Evolutionary conservation across 2,113 vertebrate genomes (phyloP), one percentile per base, ranked within the genome.

Genomic region (Brevimyrus niger): DNA sequence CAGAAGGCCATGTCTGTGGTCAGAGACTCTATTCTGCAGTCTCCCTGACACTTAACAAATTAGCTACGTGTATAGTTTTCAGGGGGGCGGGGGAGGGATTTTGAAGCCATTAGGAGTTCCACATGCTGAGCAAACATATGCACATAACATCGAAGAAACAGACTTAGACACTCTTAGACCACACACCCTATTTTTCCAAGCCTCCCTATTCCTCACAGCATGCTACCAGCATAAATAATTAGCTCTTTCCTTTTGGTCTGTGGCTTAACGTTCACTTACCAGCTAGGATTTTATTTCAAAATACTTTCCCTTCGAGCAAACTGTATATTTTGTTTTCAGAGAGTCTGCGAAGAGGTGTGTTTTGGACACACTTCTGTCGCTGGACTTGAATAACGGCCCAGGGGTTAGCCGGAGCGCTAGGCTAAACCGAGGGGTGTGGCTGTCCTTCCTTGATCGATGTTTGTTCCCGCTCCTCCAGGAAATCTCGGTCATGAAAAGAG

Each of bases 271-370:
- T 93, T 89, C 91, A 91, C 90, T 91, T 92, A 91, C 31, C 89
- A 86, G 92, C 86, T 35, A 93, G 91, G 91, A 90, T 92, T 93
- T 91, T 89, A 88, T 94, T 92, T 93, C 92, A 92, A 93, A 92
- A 92, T 86, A 89, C 91, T 93, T 93, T 94, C 93, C 93, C 93
- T 94, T 92, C 92, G 93, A 93, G 93, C 93, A 92, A 94, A 94
- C 65, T 80, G 89, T 90, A 31, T 87, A 58, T 73, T 86, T 69
- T n/a, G 47, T 83, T 88, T 90, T 91, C 89, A 88, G 82, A 89
- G 89, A 44, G 90, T 89, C 83, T 55, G 90, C 44, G 55, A 76
- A 84, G 90, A 90, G 91, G 88, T 87, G 88, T 65, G 88, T 53
- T 91, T 85, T 88, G 89, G 89, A 53, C 38, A 65, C 42, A 31